Base-by-base conservation (phyloP, 2,888 invertebrate species). In the Aelia acuminata region DNA sequence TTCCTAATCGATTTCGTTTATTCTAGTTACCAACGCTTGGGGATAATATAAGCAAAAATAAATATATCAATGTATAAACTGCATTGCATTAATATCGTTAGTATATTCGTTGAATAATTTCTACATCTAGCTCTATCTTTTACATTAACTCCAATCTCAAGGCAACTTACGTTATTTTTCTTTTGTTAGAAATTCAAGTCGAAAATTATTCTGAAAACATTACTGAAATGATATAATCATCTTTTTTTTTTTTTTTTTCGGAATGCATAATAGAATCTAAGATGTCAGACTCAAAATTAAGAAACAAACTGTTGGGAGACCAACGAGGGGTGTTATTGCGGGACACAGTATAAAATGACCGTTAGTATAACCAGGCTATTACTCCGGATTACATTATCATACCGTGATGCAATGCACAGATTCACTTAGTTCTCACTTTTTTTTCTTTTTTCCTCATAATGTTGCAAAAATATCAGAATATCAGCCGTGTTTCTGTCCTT, bases 321-420 rank as follows among this genome's bases (percentile, higher is more conserved):
- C 63, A 70, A 35, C 63, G 63, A 70, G 18, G 63, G 31, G 31
- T 70, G 63, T 70, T 70, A 70, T 70, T 35, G 31, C 63, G 63
- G 63, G 4, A 35, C n/a, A 35, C 31, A 35, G 63, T 31, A 70
- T 70, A 70, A 70, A 5, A 35, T 1, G 63, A 35, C 63, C 22
- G 5, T 70, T 70, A 35, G 63, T 70, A 70, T 70, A 70, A 70
- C 18, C 18, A 70, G 63, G 31, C 63, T 70, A 70, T 70, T 35
- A 70, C 18, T 35, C 26, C 18, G 63, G 35, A 70, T 70, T 70
- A 70, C 63, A 70, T 70, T 70, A 70, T 18, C 63, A 70, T 70
- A 70, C 63, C 35, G 31, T 70, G 63, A 70, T 70, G 63, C 63
- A 35, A 70, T 70, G 63, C 63, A 70, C 63, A 70, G 63, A 70